Base-by-base conservation (phyloP, 2,797 vertebrate genomes). In the Amblyraja radiata region DNA sequence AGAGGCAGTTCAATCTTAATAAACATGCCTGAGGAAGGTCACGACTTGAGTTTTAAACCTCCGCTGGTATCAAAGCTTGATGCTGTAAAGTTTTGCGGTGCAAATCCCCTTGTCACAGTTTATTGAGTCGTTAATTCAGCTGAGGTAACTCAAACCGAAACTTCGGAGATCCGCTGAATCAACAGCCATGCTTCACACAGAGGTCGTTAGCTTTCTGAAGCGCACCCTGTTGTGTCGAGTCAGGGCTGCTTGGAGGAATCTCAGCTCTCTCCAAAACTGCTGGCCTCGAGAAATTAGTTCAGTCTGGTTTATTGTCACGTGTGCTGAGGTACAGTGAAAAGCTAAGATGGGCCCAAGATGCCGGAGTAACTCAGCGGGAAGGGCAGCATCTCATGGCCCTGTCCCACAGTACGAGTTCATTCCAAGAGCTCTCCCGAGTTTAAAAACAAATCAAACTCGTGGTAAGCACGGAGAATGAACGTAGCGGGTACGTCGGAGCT, bases 1-100 rank as follows among this genome's bases (percentile, higher is more conserved):
- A 86, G 61, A 86, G n/a, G n/a, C 83, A 86, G 58, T 63, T 86
- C 58, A 86, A 63, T 63, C 83, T 86, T 58, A 63, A 86, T 86
- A 63, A 86, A 86, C 58, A 65, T 18, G 16, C n/a, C 83, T 83
- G 63, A 86, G 83, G 25, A 84, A 84, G 81, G 81, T 84, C 81
- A 84, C 28, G 81, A n/a, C 61, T 63, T 58, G 63, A 16, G 46
- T 46, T 65, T 65, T 65, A 65, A 65, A 86, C 61, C 58, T 32
- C 58, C n/a, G 28, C 13, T 32, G 6, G 83, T n/a, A 7, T 32
- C 28, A 65, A 83, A 86, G n/a, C 63, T 63, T 3, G 46, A 46
- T 63, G 28, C 16, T 63, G 58, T n/a, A n/a, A 63, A 86, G 32
- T n/a, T 11, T 32, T 32, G n/a, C 6, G 58, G 32, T 63, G 83